Evolutionary conservation across 1,140 invertebrate genomes (phyloP).

Genomic region (Leptoteleia sp.): DNA sequence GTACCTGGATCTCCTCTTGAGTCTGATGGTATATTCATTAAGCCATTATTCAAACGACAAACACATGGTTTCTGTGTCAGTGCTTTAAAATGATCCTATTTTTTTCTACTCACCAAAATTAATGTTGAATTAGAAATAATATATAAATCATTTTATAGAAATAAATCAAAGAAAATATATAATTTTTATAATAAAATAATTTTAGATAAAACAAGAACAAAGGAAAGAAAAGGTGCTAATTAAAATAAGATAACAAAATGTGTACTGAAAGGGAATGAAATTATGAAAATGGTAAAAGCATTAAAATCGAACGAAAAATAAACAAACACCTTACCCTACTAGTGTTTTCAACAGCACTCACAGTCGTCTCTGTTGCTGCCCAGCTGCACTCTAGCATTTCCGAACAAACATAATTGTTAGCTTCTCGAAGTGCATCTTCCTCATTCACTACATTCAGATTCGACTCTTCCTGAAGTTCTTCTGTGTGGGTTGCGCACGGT

Average conservation of each 20-base stretch:
- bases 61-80: no score
- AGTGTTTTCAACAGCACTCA: conserved; percentile 72
- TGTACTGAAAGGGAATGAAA: conserved; percentile 4
- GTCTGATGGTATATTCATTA: conserved; percentile 58
- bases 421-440: conserved; percentile 79
- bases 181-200: no score
- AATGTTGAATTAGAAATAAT: no score
- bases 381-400: conserved; percentile 80
- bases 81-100: no score
- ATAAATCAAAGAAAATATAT: no score
- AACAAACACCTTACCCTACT: conserved; percentile 70
- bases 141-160: no score
- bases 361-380: conserved; percentile 75
- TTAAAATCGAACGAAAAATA: conserved; percentile 35
- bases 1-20: conserved; percentile 77
- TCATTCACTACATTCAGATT: conserved; percentile 73
- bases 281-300: conserved; percentile 22
- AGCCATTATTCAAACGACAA: no score
- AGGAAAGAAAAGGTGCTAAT: background rate
- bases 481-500: conserved; percentile 63
- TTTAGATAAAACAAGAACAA: no score
- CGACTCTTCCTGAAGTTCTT: conserved; percentile 66
- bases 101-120: no score
- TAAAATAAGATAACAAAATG: background rate
- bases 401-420: conserved; percentile 80